Evolutionary conservation across 2,888 invertebrate species (phyloP).

Genomic region (Oxystoma pomonae): DNA sequence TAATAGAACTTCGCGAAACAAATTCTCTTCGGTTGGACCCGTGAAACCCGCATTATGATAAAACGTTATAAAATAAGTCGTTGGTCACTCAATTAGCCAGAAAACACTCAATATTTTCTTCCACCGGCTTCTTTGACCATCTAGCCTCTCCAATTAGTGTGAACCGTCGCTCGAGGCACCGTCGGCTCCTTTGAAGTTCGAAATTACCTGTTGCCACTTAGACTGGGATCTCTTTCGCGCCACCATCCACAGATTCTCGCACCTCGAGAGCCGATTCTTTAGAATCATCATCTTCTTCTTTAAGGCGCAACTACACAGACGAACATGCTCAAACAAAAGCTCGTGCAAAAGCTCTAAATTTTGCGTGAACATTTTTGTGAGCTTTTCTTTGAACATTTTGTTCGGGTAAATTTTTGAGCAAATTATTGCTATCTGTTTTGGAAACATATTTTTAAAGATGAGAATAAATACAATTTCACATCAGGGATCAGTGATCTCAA

Average conservation of each 20-base stretch:
- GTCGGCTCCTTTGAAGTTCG: conserved; percentile 48
- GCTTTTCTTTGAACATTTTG: too few relatives aligned
- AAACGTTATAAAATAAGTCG: conserved; percentile 43
- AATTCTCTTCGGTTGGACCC: background rate
- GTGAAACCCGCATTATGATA: background rate
- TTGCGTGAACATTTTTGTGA: too few relatives aligned
- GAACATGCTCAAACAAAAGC: too few relatives aligned
- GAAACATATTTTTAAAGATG: too few relatives aligned
- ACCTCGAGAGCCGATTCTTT: background rate
- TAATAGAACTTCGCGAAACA: conserved; percentile 3
- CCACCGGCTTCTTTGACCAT: conserved; percentile 50
- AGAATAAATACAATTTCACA: too few relatives aligned
- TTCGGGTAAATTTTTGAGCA: too few relatives aligned
- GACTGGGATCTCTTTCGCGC: conserved; percentile 27
- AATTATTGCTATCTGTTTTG: too few relatives aligned
- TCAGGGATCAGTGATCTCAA: too few relatives aligned
- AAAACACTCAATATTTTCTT: conserved; percentile 50
- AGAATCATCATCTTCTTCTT: background rate
- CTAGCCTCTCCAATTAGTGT: conserved; percentile 51
- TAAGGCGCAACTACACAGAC: too few relatives aligned
- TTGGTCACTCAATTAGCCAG: conserved; percentile 50
- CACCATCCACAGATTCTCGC: background rate
- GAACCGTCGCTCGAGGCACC: conserved; percentile 48
- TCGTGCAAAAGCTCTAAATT: too few relatives aligned
- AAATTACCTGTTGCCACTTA: conserved; percentile 46